These are phyloP conservation scores for Drosophila tsacasi DNA, from an alignment of 1,140 invertebrate species.

Conservation along the genomic window DNA sequence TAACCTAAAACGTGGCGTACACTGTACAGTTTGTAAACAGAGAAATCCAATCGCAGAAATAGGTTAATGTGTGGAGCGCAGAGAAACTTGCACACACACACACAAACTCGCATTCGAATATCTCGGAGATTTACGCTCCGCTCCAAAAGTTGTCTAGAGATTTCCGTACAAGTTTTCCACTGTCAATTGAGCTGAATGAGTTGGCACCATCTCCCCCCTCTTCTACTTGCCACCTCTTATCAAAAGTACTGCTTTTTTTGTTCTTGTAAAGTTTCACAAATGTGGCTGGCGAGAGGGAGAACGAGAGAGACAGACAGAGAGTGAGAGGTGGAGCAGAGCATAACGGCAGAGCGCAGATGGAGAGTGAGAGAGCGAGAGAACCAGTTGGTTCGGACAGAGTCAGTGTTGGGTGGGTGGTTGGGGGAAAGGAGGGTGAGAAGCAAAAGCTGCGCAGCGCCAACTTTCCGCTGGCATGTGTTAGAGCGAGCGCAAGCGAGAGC, in stretches of 20 bases:
- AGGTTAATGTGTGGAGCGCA: conserved; percentile 64
- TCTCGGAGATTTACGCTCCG: conserved; percentile 60
- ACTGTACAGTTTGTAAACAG: conserved; percentile 84
- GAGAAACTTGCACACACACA: conserved; percentile 38
- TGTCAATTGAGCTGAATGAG: conserved; percentile 83
- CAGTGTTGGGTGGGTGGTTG: neutral
- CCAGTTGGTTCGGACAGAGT: conserved; percentile 31
- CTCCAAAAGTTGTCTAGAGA: conserved; percentile 73
- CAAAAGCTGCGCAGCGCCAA: conserved; percentile 70
- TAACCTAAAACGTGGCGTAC: conserved; percentile 69
- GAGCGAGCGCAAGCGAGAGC: conserved; percentile 79
- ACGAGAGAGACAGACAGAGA: conserved; percentile 29
- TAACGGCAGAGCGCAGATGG: conserved; percentile 17
- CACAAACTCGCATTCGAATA: conserved; percentile 3
- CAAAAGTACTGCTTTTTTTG: conserved; percentile 49
- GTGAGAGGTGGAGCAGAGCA: conserved; percentile 16
- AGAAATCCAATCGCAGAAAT: conserved; percentile 71
- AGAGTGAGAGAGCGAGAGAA: conserved; percentile 51
- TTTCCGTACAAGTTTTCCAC: conserved; percentile 73
- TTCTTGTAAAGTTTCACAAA: conserved; percentile 32
- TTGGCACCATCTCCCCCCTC: conserved; percentile 30
- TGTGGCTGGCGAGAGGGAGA: conserved; percentile 30
- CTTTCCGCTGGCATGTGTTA: conserved; percentile 70
- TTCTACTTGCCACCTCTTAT: conserved; percentile 34
- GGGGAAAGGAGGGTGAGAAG: neutral